Evolutionary conservation across 2,888 invertebrate species (phyloP), one percentile per base, ranked within the genome.

Genomic region (Blera fallax): DNA sequence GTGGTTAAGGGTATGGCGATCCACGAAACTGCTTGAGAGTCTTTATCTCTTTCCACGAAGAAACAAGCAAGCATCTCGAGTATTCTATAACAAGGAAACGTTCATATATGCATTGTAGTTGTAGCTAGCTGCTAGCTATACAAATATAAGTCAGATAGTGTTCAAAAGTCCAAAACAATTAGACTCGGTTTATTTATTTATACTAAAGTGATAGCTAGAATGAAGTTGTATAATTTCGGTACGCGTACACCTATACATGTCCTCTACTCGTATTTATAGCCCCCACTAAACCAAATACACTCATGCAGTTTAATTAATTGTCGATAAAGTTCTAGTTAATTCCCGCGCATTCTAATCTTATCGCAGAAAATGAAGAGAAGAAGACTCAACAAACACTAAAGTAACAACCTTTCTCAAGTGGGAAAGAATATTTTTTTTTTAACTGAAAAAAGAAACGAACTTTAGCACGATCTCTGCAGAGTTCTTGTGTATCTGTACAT

Each of bases 341-440:
- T 18, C 62, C 40, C 54, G 52, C 43, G 4, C 69, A 67, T 60
- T 78, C 78, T 70, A 78, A 78, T 78, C 78, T 78, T 78, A 78
- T 78, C 60, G 60, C 60, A 16, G 16, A 52, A 21, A 43, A 52
- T 11, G 14, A 50, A 62, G 45, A 34, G 52, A 21, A 45, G 10
- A 62, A 70, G 45, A 45, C 43, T 52, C 32, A 3, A 40, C 52
- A 70, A 69, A 54, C 6, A 62, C 18, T 18, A 14, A 50, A 60
- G 62, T 14, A 21, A 50, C 4, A 72, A 7, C n/a, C 14, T 18
- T 6, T 14, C 14, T 37, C 10, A 24, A 72, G 16, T 34, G 48
- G 21, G 48, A 48, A 40, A 18, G 16, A 21, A 60, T 32, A 1
- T 24, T 24, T 24, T 14, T 52, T 37, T 64, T 37, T 21, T 6